Evolutionary conservation across 2,113 vertebrate genomes (phyloP), one percentile per base, ranked within the genome.

Genomic region (Malurus alboscapulatus): DNA sequence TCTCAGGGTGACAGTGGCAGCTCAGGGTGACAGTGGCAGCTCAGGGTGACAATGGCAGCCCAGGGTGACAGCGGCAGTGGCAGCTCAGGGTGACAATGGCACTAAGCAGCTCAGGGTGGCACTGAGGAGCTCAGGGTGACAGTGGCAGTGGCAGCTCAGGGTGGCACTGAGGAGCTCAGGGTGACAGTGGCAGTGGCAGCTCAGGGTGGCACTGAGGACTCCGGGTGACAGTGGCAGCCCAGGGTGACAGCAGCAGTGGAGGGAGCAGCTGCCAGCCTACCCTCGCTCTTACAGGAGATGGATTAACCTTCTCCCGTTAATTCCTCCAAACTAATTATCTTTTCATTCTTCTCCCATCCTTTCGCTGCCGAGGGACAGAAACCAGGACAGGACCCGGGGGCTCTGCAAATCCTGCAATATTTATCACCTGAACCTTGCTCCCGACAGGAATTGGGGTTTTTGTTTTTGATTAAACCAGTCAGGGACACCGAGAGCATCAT

Each of bases 321-420:
- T 76, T 88, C 68, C 80, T 34, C 66, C 61, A 88, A 84, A 88
- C 68, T 75, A 91, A 93, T 93, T 91, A 89, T 73, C 94, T 94
- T 78, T 47, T 63, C 87, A 68, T 94, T 94, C 84, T 94, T 74
- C 79, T 92, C 69, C 89, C 51, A 17, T 91, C 55, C 51, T 34
- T 32, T 77, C 36, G 7, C 83, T 62, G 84, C 71, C 89, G n/a
- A 54, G 81, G 93, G 71, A 71, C 30, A 15, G 71, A 63, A 94
- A 94, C n/a, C 63, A n/a, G 93, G 84, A 89, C 89, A 80, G 82
- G 50, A 4, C 94, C 75, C 89, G 59, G 29, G 87, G 87, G 88
- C 69, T 93, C 63, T 61, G 15, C 25, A 32, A 83, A 78, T 34
- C 87, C 69, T 91, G 89, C 84, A 89, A 29, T 87, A 91, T 95